Evolutionary conservation across 2,797 vertebrate genomes (phyloP), one percentile per base, ranked within the genome.

Genomic region (Micropoecilia bifurca): DNA sequence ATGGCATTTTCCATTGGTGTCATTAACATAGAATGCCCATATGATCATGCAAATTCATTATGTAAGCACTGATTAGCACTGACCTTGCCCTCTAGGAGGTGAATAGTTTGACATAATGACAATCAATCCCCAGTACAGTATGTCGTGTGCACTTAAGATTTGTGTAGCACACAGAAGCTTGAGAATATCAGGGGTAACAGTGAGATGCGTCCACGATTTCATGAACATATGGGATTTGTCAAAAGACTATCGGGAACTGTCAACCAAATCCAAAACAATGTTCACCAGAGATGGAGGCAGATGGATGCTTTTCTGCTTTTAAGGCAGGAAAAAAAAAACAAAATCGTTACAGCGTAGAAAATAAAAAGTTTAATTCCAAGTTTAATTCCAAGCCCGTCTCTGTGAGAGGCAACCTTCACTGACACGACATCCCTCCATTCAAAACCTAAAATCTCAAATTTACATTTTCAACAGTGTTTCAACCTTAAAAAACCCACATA

Each of bases 41-140:
- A 88, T 85, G 86, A 92, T 92, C 88, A 85, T 86, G 88, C 88
- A 91, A 82, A 93, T 91, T 85, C 86, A 92, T 92, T 93, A 91
- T 86, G 89, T 89, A 87, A 90, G 88, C 90, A 89, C 89, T 83
- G 88, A 93, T 94, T 92, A 92, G 87, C 82, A 30, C 57, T 91
- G 92, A 93, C 92, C 92, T 94, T 92, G 91, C 83, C 88, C 89
- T 88, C 77, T 57, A 69, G 61, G 80, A 89, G 84, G 86, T 83
- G 85, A 85, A 81, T 78, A 77, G 74, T 80, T 45, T 81, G 84
- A 93, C 87, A 88, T 81, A 78, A 78, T 79, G 88, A 84, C 85
- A 87, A 80, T 55, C 73, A 85, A 87, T 30, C 20, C 4, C 55
- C n/a, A n/a, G 22, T 53, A 66, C 36, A 45, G 74, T 5, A 36